Percentiles rank a stretch among this genome's conserved stretches.
Evolutionary conservation across 2,797 vertebrate genomes (phyloP).

Genomic region (Amblyraja radiata): DNA sequence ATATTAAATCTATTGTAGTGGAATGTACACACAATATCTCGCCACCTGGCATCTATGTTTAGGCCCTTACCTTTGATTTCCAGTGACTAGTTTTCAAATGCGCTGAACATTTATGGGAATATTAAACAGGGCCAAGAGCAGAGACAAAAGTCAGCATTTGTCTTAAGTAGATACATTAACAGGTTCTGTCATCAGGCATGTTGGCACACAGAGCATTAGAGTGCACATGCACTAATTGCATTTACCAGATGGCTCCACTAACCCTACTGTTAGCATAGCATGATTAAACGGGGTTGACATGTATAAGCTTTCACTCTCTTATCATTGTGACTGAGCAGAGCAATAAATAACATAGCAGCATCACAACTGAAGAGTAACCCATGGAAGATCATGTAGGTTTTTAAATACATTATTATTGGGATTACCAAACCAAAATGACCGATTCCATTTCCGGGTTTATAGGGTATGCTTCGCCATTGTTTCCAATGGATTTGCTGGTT

Average conservation of each 20-base stretch:
- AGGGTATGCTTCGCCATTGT: background rate
- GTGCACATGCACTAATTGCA: slow-evolving; percentile 23
- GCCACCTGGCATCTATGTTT: background rate
- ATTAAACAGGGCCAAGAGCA: slow-evolving; percentile 9
- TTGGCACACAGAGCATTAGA: slow-evolving; percentile 13
- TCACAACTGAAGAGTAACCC: background rate
- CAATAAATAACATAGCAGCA: slow-evolving; percentile 11
- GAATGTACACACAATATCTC: background rate
- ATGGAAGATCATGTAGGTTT: background rate
- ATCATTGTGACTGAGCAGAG: slow-evolving; percentile 20
- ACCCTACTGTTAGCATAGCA: slow-evolving; percentile 28
- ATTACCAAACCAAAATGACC: background rate
- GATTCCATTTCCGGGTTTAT: background rate
- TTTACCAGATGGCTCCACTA: slow-evolving; percentile 28
- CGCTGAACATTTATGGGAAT: slow-evolving; percentile 14
- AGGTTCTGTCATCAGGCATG: slow-evolving; percentile 26
- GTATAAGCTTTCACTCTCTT: slow-evolving; percentile 14
- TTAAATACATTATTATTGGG: background rate
- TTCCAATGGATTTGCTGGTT: background rate
- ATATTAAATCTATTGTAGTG: slow-evolving; percentile 23
- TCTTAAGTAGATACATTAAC: slow-evolving; percentile 11
- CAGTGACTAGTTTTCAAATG: background rate
- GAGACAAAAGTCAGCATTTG: background rate
- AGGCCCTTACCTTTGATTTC: background rate
- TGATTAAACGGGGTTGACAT: slow-evolving; percentile 36